These are phyloP conservation scores for Petrolisthes cinctipes DNA, from an alignment of 2,888 invertebrate species.

Conservation along the genomic window DNA sequence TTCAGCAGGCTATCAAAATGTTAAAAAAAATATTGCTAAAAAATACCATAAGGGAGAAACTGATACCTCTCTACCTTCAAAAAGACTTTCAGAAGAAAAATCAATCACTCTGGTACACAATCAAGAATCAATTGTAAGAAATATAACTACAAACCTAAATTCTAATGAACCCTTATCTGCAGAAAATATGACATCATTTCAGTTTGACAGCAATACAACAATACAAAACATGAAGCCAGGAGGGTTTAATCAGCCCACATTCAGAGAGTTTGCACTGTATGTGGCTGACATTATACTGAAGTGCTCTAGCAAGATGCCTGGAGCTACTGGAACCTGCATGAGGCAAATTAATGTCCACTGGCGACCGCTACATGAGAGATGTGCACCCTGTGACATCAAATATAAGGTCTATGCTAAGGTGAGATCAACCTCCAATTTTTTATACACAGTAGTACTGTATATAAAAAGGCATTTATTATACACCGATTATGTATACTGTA, in stretches of 20 bases:
- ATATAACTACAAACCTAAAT: no score
- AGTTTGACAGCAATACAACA: no score
- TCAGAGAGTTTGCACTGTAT: constrained; percentile 41
- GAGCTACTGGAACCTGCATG: neutral
- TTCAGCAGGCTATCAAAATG: neutral
- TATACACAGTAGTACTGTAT: neutral
- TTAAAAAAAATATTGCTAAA: neutral
- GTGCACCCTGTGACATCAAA: constrained; percentile 51
- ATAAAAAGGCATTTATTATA: neutral
- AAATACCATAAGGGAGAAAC: neutral
- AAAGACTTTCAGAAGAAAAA: neutral
- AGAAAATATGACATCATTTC: no score
- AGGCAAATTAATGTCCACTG: constrained; percentile 44
- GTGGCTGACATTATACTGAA: constrained; percentile 34
- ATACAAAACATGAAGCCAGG: no score
- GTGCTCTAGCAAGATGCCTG: neutral
- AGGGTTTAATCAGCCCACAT: constrained; percentile 27
- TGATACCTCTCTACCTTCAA: neutral
- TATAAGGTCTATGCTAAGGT: constrained; percentile 54
- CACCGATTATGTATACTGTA: no score
- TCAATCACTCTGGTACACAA: neutral
- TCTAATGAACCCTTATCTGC: no score
- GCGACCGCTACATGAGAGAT: constrained; percentile 46
- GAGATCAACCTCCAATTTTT: neutral
- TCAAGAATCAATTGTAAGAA: neutral